These are phyloP conservation scores for Aselliscus stoliczkanus DNA, from an alignment of 2,797 vertebrate genomes.

Conservation along the genomic window DNA sequence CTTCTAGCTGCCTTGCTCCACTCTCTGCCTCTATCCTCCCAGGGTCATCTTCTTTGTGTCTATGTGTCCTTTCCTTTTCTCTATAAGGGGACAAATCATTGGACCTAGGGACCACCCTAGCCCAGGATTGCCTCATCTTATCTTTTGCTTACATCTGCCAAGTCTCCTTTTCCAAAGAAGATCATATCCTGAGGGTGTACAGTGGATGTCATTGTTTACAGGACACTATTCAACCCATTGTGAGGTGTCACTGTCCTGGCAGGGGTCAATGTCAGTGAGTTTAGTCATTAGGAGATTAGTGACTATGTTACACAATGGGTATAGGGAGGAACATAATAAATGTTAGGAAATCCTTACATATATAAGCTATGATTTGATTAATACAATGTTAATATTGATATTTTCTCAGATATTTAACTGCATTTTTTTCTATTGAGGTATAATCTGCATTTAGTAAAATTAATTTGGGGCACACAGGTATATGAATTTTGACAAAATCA, in stretches of 20 bases:
- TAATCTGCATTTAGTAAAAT: neutral
- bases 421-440: neutral
- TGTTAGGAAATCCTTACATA: neutral
- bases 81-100: neutral
- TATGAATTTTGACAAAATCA: neutral
- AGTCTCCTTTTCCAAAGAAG: neutral
- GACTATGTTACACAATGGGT: neutral
- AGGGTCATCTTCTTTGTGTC: rapidly evolving
- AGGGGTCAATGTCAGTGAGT: neutral
- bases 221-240: neutral
- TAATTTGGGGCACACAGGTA: neutral
- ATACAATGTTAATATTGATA: neutral
- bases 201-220: neutral
- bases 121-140: neutral
- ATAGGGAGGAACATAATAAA: neutral
- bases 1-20: neutral
- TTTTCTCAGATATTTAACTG: neutral
- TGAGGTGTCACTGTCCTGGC: neutral
- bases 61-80: neutral
- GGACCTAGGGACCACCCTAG: neutral
- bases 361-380: neutral
- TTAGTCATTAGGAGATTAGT: neutral
- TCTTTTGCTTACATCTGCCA: neutral
- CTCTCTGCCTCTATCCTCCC: neutral
- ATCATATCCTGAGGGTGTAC: neutral